Base-by-base conservation (phyloP, 1,140 invertebrate species). In the Diplogasteroides magnus region DNA sequence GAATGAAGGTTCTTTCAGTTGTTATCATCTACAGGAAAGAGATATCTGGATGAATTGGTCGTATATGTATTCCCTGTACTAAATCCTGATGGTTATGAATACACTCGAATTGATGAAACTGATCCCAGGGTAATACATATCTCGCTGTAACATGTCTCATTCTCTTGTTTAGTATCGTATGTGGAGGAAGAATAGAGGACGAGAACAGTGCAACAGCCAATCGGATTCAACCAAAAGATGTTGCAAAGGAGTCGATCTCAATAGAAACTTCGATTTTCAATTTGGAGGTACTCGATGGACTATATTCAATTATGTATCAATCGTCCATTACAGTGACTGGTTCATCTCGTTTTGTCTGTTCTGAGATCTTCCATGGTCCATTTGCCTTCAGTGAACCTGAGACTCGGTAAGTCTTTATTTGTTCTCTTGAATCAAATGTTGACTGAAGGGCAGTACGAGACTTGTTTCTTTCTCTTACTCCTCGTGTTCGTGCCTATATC, bases 11-110 rank as follows among this genome's bases (percentile, higher is more conserved):
- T n/a, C n/a, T n/a, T n/a, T n/a, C n/a, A n/a, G n/a, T n/a, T n/a
- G n/a, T n/a, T n/a, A n/a, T n/a, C n/a, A n/a, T n/a, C n/a, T n/a
- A n/a, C n/a, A n/a, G n/a, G n/a, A n/a, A n/a, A n/a, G n/a, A 60
- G 67, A 6, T 76, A 76, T 64, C 37, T 85, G 14, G 69, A 79
- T 19, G 74, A 71, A 15, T 83, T 82, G 71, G 81, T 84, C 59
- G 76, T 79, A 48, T 79, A 82, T 32, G 77, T 85, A 25, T 72
- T 84, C 23, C 84, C 84, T 59, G 72, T 84, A 0, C 68, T 84
- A 32, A 85, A 85, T 73, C 83, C 84, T 13, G 84, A 85, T 72
- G 74, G 74, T 1, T 76, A 76, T 58, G 74, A 76, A 27, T 76
- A 63, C 64, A 76, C 75, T 6, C 65, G 74, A 67, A 57, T 64